Evolutionary conservation across 1,140 invertebrate species (phyloP).

Genomic region (Bombus sylvicola): DNA sequence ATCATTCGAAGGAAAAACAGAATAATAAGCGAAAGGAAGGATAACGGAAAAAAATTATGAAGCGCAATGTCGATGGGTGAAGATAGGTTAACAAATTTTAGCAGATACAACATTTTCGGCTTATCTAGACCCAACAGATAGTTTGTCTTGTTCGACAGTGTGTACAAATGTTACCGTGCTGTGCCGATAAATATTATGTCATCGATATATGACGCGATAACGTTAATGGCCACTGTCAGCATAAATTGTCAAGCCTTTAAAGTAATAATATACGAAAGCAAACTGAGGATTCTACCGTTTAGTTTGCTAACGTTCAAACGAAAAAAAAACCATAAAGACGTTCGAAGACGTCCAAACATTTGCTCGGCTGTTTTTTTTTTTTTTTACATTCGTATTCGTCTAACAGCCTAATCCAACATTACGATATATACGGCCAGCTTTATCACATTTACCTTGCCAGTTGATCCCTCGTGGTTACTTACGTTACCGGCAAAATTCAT

Average conservation of each 20-base stretch:
- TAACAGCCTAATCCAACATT: neutral
- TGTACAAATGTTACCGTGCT: neutral
- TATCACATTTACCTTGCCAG: neutral
- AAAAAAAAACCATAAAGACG: neutral
- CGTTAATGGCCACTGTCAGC: neutral
- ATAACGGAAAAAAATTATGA: neutral
- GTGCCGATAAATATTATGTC: conserved; percentile 11
- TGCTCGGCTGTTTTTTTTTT: neutral
- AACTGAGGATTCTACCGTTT: neutral
- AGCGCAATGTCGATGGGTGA: neutral
- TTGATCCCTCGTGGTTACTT: neutral
- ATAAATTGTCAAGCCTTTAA: neutral
- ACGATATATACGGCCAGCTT: neutral
- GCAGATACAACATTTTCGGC: neutral
- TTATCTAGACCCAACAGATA: conserved; percentile 9
- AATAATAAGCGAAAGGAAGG: neutral
- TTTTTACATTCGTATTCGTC: too few species aligned
- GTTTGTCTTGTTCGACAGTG: neutral
- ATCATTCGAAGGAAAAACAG: neutral
- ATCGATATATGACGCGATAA: neutral
- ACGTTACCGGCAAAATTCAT: neutral
- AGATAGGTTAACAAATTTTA: neutral
- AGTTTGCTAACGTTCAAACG: neutral
- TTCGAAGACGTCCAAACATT: neutral
- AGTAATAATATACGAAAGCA: neutral